Evolutionary conservation across 2,888 invertebrate species (phyloP), one percentile per base, ranked within the genome.

Genomic region (Tetrapedia diversipes): DNA sequence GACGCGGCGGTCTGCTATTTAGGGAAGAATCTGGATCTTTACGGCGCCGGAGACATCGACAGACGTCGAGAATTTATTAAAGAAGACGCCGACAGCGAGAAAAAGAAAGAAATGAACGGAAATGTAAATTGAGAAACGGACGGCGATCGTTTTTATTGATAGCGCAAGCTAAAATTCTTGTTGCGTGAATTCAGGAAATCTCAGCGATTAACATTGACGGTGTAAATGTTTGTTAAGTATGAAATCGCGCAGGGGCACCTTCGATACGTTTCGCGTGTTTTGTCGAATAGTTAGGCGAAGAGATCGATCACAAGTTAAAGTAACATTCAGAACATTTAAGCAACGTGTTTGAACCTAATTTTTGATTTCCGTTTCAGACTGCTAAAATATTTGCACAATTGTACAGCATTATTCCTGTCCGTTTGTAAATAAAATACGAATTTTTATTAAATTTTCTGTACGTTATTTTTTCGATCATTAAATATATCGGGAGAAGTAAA

Each of bases 1-100:
- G 95, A 95, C 84, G 88, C 90, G 2, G 89, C 93, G 1, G 94
- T 95, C 2, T 95, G 95, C 92, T 93, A 93, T 83, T 91, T 94
- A 61, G 94, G 94, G 0, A 93, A 93, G 74, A 91, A 93, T 89
- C 89, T 95, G 72, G 93, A 94, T 86, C 91, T 95, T 6, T 95
- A 95, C 82, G 94, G 93, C 11, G 86, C 88, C n/a, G 65, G 75
- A 2, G 90, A 91, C 19, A 80, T 67, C 39, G 90, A 91, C 75
- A 89, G 74, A 70, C 86, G 89, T 34, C 87, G 81, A 14, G 89
- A 88, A 45, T 89, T 90, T 60, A 82, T 89, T n/a, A 88, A 86
- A 65, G 86, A 85, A 6, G 69, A 83, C 8, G 67, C 47, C 41
- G 47, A 57, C 41, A 34, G 57, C 19, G 59, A 63, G 29, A 79